phyloP scores from a whole-genome alignment of 2,113 vertebrate species.

The Aspidoscelis tigris region DNA sequence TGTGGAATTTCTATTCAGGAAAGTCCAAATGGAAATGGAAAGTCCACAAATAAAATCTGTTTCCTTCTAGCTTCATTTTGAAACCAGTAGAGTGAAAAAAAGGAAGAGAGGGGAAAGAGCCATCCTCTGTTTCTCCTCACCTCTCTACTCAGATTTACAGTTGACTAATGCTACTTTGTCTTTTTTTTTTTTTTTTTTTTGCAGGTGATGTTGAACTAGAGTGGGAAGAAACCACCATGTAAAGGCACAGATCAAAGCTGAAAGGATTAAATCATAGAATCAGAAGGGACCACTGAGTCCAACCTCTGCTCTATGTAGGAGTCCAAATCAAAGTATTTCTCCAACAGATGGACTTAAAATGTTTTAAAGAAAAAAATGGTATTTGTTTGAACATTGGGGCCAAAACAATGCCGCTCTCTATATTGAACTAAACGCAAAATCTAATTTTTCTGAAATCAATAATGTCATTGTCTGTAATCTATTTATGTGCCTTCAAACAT shows the following conservation, averaged over 20 bases:
- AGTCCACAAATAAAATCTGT: no score
- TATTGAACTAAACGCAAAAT: conserved; percentile 55
- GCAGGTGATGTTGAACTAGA: conserved; percentile 96
- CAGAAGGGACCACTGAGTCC: no score
- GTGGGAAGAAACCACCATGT: conserved; percentile 99
- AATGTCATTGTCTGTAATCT: conserved; percentile 45
- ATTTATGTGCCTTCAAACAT: conserved; percentile 73
- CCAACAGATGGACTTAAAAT: neutral
- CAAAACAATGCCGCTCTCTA: conserved; percentile 74
- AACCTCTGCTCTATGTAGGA: no score
- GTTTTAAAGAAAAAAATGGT: conserved; percentile 59
- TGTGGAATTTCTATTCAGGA: no score
- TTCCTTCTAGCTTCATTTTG: no score
- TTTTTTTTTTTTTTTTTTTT: conserved; percentile 60
- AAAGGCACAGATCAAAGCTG: conserved; percentile 61
- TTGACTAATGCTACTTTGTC: conserved; percentile 18
- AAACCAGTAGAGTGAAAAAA: no score
- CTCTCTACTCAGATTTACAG: no score
- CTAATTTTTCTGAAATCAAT: conserved; percentile 24
- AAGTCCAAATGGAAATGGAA: no score
- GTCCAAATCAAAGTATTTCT: no score
- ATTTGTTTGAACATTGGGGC: conserved; percentile 73
- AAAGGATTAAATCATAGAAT: no score
- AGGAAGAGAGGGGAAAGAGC: no score
- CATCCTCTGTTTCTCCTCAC: no score